Conservation (phyloP, 2,113 vertebrate species). For the Anolis sagrei region DNA sequence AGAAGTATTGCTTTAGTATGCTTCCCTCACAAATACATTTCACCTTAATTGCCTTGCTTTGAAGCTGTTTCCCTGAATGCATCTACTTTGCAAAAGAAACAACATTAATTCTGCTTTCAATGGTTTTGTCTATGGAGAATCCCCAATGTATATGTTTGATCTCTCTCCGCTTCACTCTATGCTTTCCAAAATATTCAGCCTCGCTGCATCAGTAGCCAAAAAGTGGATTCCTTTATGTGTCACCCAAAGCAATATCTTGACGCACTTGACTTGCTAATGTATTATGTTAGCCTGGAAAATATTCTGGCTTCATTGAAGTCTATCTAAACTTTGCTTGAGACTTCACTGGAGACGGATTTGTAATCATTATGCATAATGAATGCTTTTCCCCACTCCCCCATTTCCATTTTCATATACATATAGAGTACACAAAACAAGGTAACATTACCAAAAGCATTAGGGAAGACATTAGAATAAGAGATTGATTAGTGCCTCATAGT, state of each 20-base stretch:
- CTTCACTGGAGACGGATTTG: neutral
- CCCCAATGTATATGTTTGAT: neutral
- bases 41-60: constrained; percentile 8
- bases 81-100: neutral
- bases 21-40: neutral
- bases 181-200: neutral
- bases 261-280: constrained; percentile 5
- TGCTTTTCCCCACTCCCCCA: neutral
- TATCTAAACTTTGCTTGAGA: neutral
- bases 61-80: constrained; percentile 12
- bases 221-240: neutral
- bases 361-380: neutral
- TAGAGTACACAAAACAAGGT: neutral
- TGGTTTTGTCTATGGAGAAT: constrained; percentile 9
- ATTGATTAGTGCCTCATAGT: neutral
- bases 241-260: neutral
- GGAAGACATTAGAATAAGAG: neutral
- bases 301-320: neutral
- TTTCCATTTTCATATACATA: neutral
- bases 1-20: neutral
- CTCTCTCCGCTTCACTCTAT: fast-evolving
- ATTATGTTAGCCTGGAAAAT: neutral
- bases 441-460: neutral
- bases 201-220: constrained; percentile 4
- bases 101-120: constrained; percentile 11